Evolutionary conservation across 2,797 vertebrate genomes (phyloP), one percentile per base, ranked within the genome.

Genomic region (Atherinosoma microstoma): DNA sequence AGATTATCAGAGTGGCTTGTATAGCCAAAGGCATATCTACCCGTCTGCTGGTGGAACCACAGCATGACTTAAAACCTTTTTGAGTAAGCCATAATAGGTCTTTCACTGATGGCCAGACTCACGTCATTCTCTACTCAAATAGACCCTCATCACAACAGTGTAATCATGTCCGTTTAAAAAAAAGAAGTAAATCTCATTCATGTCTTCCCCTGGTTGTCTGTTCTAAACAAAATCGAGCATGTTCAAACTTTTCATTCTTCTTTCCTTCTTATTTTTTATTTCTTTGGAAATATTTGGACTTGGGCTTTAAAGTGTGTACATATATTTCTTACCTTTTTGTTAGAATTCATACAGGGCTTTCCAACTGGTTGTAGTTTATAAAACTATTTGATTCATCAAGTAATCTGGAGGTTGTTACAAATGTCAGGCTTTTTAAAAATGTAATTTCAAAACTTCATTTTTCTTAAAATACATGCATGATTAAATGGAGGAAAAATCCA

Each of bases 111-210:
- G 70, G 30, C 40, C 62, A 36, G 22, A 40, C 35, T 83, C 59
- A 78, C 76, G 56, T 89, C 80, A 89, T 79, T 36, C 36, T 79
- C 24, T 59, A 4, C 68, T 76, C 65, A 74, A 78, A 84, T 64
- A 79, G 76, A 82, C 84, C 86, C 83, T 80, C 77, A 88, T 85
- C 67, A 66, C 38, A 68, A 9, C 62, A 75, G 27, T 53, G 76
- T 73, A 81, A 84, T 88, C 83, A 80, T 13, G 51, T 32, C 11
- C 29, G 2, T 57, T 30, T 2, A 29, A 24, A 45, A 20, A 27
- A 40, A 32, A 10, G 3, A 58, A 67, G 9, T 34, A 78, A 42
- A 38, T 58, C 58, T 74, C 66, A 67, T 67, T 79, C 42, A 67
- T 35, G 6, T 51, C 42, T 32, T 6, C 6, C 29, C 40, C n/a